A percentile compares a stretch with the other conserved stretches of the same genome.
Evolutionary conservation across 1,140 invertebrate species (phyloP).

Genomic region (Saccostrea cuccullata): DNA sequence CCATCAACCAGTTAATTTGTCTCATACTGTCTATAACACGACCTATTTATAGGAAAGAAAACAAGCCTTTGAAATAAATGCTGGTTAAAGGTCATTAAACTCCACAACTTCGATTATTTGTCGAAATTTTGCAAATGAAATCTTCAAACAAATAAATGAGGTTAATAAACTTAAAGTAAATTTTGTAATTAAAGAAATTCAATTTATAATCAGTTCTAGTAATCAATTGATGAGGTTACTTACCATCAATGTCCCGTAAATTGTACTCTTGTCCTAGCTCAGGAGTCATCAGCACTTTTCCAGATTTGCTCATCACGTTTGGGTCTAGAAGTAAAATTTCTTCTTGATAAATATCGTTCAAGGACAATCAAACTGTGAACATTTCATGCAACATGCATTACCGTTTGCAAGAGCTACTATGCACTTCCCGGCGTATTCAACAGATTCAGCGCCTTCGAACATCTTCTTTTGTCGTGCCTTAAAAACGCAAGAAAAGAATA

Average conservation of each 20-base stretch:
- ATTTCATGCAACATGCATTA: slow-evolving; percentile 37
- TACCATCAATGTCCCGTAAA: slow-evolving; percentile 75
- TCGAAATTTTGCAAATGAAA: no score
- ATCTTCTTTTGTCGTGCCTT: no score
- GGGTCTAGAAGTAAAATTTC: slow-evolving; percentile 64
- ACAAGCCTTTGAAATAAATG: no score
- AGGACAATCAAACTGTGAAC: no score
- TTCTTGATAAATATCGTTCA: no score
- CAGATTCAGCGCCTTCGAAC: slow-evolving; percentile 69
- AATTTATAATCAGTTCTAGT: neutral
- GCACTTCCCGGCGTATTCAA: slow-evolving; percentile 74
- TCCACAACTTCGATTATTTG: no score
- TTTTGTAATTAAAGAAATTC: neutral
- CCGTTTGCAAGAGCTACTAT: slow-evolving; percentile 70
- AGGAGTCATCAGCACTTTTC: slow-evolving; percentile 71
- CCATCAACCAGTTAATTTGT: slow-evolving; percentile 8
- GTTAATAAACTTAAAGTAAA: no score
- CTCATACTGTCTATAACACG: slow-evolving; percentile 11
- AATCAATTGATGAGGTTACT: neutral
- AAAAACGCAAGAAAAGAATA: no score
- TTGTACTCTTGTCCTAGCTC: slow-evolving; percentile 74
- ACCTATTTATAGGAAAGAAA: neutral
- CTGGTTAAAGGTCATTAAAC: no score
- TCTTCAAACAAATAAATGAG: no score
- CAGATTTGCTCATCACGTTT: slow-evolving; percentile 74